Percentiles rank a stretch among this genome's conserved stretches.
phyloP scores from a whole-genome alignment of 2,113 vertebrate genomes.

The Nycticryphes semicollaris region DNA sequence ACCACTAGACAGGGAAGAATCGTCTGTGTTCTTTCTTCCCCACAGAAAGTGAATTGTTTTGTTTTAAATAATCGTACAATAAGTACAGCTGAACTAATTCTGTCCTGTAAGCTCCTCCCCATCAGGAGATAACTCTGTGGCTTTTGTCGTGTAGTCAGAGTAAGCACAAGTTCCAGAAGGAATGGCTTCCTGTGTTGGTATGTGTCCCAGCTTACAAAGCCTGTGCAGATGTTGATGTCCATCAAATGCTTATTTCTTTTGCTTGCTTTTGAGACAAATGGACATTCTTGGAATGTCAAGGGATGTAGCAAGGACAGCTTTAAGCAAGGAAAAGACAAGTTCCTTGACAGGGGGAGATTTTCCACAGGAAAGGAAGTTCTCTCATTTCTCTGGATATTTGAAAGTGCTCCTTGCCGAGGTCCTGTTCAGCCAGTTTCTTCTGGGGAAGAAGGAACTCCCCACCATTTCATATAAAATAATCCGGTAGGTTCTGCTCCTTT shows the following conservation, averaged over 20 bases:
- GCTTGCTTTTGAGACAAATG: slow-evolving; percentile 35
- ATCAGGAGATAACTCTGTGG: neutral
- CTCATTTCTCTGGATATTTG: neutral
- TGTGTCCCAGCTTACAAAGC: neutral
- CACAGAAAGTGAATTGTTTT: slow-evolving; percentile 52
- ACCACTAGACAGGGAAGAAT: slow-evolving; percentile 15
- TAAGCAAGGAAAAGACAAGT: neutral
- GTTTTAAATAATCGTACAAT: slow-evolving; percentile 51
- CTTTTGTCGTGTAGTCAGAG: neutral
- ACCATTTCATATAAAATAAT: slow-evolving; percentile 62
- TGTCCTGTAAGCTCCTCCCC: neutral
- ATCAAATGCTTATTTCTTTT: slow-evolving; percentile 3
- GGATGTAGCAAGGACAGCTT: slow-evolving; percentile 25
- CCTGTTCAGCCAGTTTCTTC: slow-evolving; percentile 6
- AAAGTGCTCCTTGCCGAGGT: neutral
- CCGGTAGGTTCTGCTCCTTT: slow-evolving; percentile 33
- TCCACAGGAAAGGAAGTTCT: neutral
- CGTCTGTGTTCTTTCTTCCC: slow-evolving; percentile 37
- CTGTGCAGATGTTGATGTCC: slow-evolving; percentile 67
- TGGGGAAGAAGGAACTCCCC: neutral
- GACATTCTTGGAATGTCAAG: slow-evolving; percentile 45
- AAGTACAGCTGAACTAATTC: neutral
- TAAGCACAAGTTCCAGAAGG: neutral
- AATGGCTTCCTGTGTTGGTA: neutral
- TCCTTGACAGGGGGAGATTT: neutral